These are phyloP conservation scores for Asteroscopus sphinx DNA, from an alignment of 2,888 invertebrate species.

Conservation along the genomic window DNA sequence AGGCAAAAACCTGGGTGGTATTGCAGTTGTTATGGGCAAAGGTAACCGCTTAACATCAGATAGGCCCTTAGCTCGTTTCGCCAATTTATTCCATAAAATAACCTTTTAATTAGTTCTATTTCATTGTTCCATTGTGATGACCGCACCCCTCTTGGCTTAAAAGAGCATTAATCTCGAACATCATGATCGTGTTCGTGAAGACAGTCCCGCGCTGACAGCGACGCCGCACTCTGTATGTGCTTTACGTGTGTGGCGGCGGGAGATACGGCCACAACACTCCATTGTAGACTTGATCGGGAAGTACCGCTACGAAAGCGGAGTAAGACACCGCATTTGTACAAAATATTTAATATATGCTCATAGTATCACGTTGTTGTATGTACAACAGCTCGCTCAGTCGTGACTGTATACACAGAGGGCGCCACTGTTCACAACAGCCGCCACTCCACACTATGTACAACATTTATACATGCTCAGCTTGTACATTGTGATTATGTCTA, in stretches of 20 bases:
- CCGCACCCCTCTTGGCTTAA: not conserved
- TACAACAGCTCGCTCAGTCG: conserved; percentile 5
- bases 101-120: not conserved
- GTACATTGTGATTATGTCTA: conserved; percentile 9
- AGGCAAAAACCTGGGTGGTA: no score
- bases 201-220: no score
- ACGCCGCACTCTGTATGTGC: no score
- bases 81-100: not conserved
- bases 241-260: no score
- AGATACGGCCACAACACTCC: no score
- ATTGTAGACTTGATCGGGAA: no score
- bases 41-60: no score
- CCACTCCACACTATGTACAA: not conserved
- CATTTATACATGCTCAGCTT: not conserved
- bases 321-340: conserved; percentile 22
- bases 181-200: no score
- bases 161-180: not conserved
- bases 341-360: conserved; percentile 49
- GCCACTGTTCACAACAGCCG: not conserved
- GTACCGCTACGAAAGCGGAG: not conserved
- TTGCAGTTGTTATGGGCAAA: no score
- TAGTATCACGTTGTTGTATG: conserved; percentile 6
- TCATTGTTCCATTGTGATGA: not conserved
- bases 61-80: no score
- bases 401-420: not conserved